Evolutionary conservation across 2,797 vertebrate genomes (phyloP), one percentile per base, ranked within the genome.

Genomic region (Yasuhikotakia modesta): DNA sequence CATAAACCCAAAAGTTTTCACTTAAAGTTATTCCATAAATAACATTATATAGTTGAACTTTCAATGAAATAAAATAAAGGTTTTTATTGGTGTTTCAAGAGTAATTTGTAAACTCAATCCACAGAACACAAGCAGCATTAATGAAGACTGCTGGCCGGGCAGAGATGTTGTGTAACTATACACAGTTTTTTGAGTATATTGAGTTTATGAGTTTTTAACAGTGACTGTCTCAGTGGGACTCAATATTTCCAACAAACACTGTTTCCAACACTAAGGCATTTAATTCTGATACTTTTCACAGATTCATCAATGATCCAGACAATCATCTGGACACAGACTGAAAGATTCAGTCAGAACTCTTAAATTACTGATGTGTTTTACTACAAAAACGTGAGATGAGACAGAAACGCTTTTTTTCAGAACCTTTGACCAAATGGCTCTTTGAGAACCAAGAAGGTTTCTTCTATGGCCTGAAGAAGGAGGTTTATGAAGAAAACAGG

Each of bases 361-460:
- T 17, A 39, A 61, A 52, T 22, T 27, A 61, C 11, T 75, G 48
- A n/a, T n/a, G n/a, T n/a, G n/a, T n/a, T n/a, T n/a, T n/a, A n/a
- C n/a, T n/a, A n/a, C n/a, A n/a, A n/a, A n/a, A n/a, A n/a, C n/a
- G n/a, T n/a, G n/a, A n/a, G n/a, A n/a, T n/a, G 6, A 35, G 32
- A 35, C 4, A 35, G 32, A 35, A 35, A 7, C 7, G 6, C 0
- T 8, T 8, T 8, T 39, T 39, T 39, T 39, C 6, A 39, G 35
- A 39, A 39, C 35, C 35, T 39, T 10, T 39, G 35, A 39, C 35
- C 10, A 39, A 39, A 39, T 39, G 35, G 35, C 7, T 39, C 35
- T 39, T 39, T 39, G 35, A 8, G 35, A 39, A 39, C 35, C 35
- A 35, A 39, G 11, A 39, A 39, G 8, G 35, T 6, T 39, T 39